A percentile compares a stretch with the other conserved stretches of the same genome.
Conservation (phyloP, 1,140 invertebrate genomes). For the Pseudomyrmex cubaensis region DNA sequence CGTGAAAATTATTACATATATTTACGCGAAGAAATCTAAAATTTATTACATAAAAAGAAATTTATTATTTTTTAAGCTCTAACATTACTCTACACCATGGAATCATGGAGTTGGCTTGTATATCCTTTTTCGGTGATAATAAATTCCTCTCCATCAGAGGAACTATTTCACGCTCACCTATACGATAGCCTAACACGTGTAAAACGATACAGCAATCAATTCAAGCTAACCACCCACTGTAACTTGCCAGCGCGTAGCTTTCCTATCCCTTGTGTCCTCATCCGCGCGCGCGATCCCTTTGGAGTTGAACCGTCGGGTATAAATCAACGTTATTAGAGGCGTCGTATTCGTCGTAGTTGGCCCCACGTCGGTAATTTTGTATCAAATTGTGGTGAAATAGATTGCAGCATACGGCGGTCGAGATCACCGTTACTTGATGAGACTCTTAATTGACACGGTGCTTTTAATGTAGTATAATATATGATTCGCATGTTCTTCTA, state of each 20-base stretch:
- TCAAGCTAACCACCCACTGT: constrained; percentile 82
- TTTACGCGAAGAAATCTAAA: background rate
- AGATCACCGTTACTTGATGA: constrained; percentile 24
- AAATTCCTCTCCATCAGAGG: constrained; percentile 60
- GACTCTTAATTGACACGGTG: constrained; percentile 41
- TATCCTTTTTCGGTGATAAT: constrained; percentile 58
- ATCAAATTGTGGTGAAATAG: constrained; percentile 84
- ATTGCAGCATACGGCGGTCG: constrained; percentile 55
- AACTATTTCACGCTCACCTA: constrained; percentile 71
- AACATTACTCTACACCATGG: background rate
- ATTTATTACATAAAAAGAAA: background rate
- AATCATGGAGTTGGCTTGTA: constrained; percentile 19
- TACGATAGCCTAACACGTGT: constrained; percentile 75
- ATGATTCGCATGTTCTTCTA: background rate
- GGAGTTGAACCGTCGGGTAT: constrained; percentile 80
- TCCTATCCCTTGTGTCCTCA: constrained; percentile 75
- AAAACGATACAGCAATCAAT: constrained; percentile 85
- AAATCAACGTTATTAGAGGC: constrained; percentile 85
- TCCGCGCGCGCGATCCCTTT: constrained; percentile 71
- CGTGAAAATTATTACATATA: background rate
- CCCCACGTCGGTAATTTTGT: constrained; percentile 82
- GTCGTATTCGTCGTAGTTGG: constrained; percentile 80
- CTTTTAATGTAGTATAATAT: constrained; percentile 23
- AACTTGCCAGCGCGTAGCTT: constrained; percentile 75
- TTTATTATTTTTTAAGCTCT: background rate